Evolutionary conservation across 2,888 invertebrate genomes (phyloP).

Genomic region (Rotaria sp.): DNA sequence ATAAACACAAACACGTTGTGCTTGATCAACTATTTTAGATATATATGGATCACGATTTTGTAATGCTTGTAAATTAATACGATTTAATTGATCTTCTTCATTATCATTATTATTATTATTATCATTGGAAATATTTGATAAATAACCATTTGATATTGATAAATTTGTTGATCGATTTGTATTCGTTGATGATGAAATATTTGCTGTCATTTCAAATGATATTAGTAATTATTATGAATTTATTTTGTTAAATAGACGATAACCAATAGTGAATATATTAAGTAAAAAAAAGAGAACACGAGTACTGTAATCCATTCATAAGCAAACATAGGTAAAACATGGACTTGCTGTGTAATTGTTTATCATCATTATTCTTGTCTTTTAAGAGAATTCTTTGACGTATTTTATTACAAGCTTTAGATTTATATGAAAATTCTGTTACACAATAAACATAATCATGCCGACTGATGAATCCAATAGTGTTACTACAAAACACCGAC

Average conservation of each 20-base stretch:
- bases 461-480: background rate
- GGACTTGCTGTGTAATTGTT: background rate
- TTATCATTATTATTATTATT: background rate
- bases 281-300: no score
- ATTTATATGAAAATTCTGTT: background rate
- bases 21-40: slow-evolving; percentile 37
- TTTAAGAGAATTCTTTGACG: no score
- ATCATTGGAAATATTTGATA: background rate
- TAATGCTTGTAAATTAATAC: slow-evolving; percentile 40
- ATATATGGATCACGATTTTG: slow-evolving; percentile 40
- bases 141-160: background rate
- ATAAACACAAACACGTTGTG: slow-evolving; percentile 38
- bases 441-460: background rate
- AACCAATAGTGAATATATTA: no score
- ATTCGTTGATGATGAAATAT: background rate
- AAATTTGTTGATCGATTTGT: background rate
- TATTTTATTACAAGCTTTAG: background rate
- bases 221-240: no score
- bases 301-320: no score
- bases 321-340: background rate
- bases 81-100: slow-evolving; percentile 29
- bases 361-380: background rate
- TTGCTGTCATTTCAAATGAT: background rate
- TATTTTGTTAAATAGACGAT: no score
- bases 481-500: background rate